Conservation (phyloP, 2,113 vertebrate species). For the Glareola pratincola region DNA sequence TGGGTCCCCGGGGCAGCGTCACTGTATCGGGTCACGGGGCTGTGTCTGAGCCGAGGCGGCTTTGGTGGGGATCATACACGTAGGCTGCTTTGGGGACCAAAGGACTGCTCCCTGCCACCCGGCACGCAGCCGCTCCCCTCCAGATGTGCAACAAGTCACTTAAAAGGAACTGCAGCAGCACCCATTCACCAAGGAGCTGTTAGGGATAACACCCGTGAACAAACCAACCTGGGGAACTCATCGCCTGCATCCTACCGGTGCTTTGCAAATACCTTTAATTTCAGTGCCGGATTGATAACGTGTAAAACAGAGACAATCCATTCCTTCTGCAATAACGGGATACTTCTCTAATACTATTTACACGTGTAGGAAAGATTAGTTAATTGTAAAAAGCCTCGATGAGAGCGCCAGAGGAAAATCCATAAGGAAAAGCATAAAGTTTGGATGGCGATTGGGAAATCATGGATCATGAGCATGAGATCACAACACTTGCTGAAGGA, state of each 20-base stretch:
- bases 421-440: background rate
- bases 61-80: rapidly evolving
- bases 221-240: background rate
- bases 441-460: background rate
- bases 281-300: rapidly evolving
- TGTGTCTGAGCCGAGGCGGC: rapidly evolving
- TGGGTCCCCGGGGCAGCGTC: background rate
- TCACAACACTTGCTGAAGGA: background rate
- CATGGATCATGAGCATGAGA: background rate
- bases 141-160: background rate
- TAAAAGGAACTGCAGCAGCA: background rate
- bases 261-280: background rate
- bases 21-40: rapidly evolving
- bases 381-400: background rate
- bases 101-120: too few relatives aligned
- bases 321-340: background rate
- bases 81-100: background rate
- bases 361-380: background rate
- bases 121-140: background rate
- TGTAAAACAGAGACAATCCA: background rate
- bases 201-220: rapidly evolving
- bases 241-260: background rate
- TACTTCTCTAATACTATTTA: background rate
- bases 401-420: background rate
- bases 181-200: rapidly evolving